Evolutionary conservation across 1,140 invertebrate species (phyloP).

Genomic region (Subanguina moxae): DNA sequence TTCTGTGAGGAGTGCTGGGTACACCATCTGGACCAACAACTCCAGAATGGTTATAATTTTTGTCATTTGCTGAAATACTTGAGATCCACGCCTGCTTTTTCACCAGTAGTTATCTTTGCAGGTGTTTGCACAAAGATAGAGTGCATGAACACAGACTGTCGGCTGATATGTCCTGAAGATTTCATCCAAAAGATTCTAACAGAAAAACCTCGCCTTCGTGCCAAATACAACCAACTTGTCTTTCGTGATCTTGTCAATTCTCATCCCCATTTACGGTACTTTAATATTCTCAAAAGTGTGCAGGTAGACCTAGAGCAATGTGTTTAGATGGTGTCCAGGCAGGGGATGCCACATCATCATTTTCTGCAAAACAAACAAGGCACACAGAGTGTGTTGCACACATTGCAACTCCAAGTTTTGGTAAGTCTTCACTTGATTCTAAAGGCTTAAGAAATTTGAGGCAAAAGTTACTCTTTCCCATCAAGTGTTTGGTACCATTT

Average conservation of each 20-base stretch:
- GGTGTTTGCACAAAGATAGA: constrained; percentile 67
- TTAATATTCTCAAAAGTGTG: too few species aligned
- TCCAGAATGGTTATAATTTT: constrained; percentile 45
- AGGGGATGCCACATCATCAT: constrained; percentile 86
- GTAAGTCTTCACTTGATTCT: constrained; percentile 65
- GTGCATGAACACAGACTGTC: constrained; percentile 91
- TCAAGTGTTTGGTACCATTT: too few species aligned
- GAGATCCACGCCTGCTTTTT: too few species aligned
- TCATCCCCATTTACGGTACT: constrained; percentile 60
- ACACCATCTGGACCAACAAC: constrained; percentile 32
- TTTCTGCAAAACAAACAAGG: constrained; percentile 71
- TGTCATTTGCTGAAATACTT: too few species aligned
- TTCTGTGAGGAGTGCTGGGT: constrained; percentile 41
- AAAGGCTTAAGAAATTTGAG: too few species aligned
- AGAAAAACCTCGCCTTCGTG: constrained; percentile 68
- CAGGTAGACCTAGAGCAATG: too few species aligned
- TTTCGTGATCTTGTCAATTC: constrained; percentile 89
- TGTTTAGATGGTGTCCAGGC: constrained; percentile 78
- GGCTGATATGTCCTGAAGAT: constrained; percentile 85
- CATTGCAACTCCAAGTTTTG: constrained; percentile 77
- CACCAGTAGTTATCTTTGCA: neutral
- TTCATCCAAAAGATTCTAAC: constrained; percentile 81
- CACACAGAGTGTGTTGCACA: constrained; percentile 75
- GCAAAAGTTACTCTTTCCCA: too few species aligned
- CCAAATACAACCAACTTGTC: constrained; percentile 88